Evolutionary conservation across 2,113 vertebrate species (phyloP).

Genomic region (Equus przewalskii): DNA sequence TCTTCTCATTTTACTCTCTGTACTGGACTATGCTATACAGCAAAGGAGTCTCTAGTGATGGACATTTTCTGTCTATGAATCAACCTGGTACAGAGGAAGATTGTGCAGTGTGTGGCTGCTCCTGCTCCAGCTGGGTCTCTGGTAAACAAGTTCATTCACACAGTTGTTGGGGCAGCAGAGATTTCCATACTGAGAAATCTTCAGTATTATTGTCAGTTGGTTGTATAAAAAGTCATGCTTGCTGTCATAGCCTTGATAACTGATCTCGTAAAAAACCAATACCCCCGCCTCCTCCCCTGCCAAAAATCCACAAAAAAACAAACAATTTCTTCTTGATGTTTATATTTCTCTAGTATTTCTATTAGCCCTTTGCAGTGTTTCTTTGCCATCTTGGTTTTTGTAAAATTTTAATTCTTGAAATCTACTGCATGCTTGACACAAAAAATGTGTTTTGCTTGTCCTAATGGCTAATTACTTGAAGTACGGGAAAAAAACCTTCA

Average conservation of each 20-base stretch:
- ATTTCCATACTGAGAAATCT: neutral
- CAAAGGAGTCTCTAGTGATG: neutral
- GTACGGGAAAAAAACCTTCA: neutral
- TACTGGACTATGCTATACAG: neutral
- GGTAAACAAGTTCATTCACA: neutral
- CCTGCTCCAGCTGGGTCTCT: neutral
- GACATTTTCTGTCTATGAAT: neutral
- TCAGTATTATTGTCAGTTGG: neutral
- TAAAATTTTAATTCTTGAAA: neutral
- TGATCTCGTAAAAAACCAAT: no score
- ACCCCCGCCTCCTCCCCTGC: no score
- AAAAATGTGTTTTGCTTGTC: conserved; percentile 67
- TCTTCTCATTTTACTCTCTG: neutral
- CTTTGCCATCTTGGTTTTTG: neutral
- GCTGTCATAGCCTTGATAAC: neutral
- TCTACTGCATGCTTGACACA: conserved; percentile 25
- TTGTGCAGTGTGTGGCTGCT: neutral
- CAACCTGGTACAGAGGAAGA: neutral
- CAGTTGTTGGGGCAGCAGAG: neutral
- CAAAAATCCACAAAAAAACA: neutral
- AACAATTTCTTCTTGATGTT: neutral
- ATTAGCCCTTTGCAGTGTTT: neutral
- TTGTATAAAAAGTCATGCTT: neutral
- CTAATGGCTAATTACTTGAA: conserved; percentile 51
- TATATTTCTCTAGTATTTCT: conserved; percentile 10